phyloP scores from a whole-genome alignment of 1,140 invertebrate species.

The Rhyacophila brunnea region DNA sequence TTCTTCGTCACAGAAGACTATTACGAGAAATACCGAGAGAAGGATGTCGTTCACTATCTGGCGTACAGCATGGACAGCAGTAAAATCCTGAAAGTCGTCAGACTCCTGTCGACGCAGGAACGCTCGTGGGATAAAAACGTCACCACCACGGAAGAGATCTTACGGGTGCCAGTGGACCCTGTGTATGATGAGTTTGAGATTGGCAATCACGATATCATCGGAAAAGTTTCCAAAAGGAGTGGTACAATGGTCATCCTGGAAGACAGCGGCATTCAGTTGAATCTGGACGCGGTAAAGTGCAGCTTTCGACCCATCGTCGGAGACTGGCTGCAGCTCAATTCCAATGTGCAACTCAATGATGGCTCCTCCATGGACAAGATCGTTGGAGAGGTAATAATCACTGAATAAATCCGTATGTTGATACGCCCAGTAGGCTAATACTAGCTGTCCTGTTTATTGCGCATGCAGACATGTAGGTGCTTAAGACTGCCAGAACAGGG shows the following conservation, averaged over 20 bases:
- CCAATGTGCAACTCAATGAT: constrained; percentile 53
- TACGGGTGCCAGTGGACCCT: constrained; percentile 35
- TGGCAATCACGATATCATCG: constrained; percentile 52
- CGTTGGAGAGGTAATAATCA: constrained; percentile 37
- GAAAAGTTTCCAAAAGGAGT: constrained; percentile 52
- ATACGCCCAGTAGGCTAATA: too few species aligned
- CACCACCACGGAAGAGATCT: constrained; percentile 38
- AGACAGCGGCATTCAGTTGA: constrained; percentile 52
- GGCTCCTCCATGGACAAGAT: constrained; percentile 40
- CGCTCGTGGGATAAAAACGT: constrained; percentile 36
- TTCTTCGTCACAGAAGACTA: constrained; percentile 39
- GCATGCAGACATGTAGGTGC: neutral
- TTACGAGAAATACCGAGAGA: constrained; percentile 16
- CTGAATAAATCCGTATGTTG: too few species aligned
- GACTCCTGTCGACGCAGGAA: constrained; percentile 44
- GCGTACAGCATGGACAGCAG: constrained; percentile 37
- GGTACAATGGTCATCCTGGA: constrained; percentile 54
- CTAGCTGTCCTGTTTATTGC: neutral
- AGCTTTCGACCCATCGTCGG: constrained; percentile 57
- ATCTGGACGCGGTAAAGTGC: constrained; percentile 55
- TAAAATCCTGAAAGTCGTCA: constrained; percentile 40
- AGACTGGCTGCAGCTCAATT: constrained; percentile 63
- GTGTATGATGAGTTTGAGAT: constrained; percentile 40
- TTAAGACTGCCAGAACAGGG: too few species aligned
- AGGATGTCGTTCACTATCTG: constrained; percentile 47